These are phyloP conservation scores for Podarcis muralis DNA, from an alignment of 2,113 vertebrate species.

Conservation along the genomic window DNA sequence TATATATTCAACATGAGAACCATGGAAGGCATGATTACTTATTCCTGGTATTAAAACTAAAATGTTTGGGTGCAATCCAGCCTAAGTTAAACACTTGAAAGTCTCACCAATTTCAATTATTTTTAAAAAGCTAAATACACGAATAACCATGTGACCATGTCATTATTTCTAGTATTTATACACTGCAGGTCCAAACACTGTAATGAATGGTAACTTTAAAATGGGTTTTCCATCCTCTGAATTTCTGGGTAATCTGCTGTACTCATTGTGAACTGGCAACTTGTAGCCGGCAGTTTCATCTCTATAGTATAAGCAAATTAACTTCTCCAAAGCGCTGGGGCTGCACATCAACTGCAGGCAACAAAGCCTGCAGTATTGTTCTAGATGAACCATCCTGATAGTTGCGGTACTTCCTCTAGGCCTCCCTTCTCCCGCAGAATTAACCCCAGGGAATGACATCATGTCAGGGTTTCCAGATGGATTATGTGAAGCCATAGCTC, in stretches of 20 bases:
- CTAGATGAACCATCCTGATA: constrained; percentile 66
- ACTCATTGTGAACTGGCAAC: constrained; percentile 35
- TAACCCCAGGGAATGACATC: constrained; percentile 88
- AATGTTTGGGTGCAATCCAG: not conserved
- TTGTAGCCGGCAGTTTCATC: constrained; percentile 7
- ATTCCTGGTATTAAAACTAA: not conserved
- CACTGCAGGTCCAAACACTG: not conserved
- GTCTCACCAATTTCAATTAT: not conserved
- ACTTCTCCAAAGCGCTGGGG: not conserved
- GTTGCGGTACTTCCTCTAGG: constrained; percentile 73
- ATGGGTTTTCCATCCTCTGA: not conserved
- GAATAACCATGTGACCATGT: not conserved
- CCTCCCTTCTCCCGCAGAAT: constrained; percentile 74
- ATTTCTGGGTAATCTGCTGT: not conserved
- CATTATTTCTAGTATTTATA: not conserved
- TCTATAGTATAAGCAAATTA: constrained; percentile 41
- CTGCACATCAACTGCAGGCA: constrained; percentile 46
- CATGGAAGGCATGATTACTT: not conserved
- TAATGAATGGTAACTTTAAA: not conserved
- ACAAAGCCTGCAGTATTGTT: constrained; percentile 62
- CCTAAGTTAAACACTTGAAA: not conserved
- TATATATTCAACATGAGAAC: not conserved
- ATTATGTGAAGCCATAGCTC: constrained; percentile 87
- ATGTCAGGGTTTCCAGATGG: constrained; percentile 88
- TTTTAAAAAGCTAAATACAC: not conserved